Percentiles rank a stretch among this genome's conserved stretches.
Evolutionary conservation across 1,140 invertebrate genomes (phyloP).

Genomic region (Listronotus bonariensis): DNA sequence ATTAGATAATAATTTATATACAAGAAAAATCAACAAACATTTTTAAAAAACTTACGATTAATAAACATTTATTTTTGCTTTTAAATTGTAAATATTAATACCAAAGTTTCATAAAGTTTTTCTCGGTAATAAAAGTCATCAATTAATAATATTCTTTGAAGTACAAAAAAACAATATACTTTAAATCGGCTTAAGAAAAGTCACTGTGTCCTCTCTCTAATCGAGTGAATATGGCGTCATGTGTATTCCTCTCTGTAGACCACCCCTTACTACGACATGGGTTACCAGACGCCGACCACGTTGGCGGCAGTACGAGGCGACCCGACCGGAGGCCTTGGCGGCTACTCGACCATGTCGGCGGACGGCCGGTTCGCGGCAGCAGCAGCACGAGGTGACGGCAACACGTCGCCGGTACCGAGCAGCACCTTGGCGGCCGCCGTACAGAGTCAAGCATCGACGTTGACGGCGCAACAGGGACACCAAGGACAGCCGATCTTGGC

Average conservation of each 20-base stretch:
- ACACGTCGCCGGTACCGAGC: slow-evolving; percentile 72
- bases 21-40: too few relatives aligned
- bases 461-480: slow-evolving; percentile 56
- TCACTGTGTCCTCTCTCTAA: slow-evolving; percentile 6
- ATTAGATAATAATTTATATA: too few relatives aligned
- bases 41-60: too few relatives aligned
- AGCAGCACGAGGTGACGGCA: slow-evolving; percentile 69
- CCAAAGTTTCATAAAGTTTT: too few relatives aligned
- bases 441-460: slow-evolving; percentile 34
- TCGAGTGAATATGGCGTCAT: slow-evolving; percentile 34
- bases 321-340: slow-evolving; percentile 61
- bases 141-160: too few relatives aligned
- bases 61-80: too few relatives aligned
- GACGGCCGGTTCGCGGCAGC: slow-evolving; percentile 70
- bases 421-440: slow-evolving; percentile 7
- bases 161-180: too few relatives aligned
- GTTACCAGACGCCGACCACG: slow-evolving; percentile 67
- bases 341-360: slow-evolving; percentile 69
- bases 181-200: background rate
- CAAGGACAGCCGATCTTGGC: slow-evolving; percentile 64
- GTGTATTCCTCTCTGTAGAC: slow-evolving; percentile 49
- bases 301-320: slow-evolving; percentile 66
- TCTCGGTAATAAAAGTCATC: too few relatives aligned
- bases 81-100: too few relatives aligned
- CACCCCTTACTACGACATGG: slow-evolving; percentile 69